Percentiles rank a stretch among this genome's conserved stretches.
Evolutionary conservation across 1,140 invertebrate genomes (phyloP).

Genomic region (Ephestia elutella): DNA sequence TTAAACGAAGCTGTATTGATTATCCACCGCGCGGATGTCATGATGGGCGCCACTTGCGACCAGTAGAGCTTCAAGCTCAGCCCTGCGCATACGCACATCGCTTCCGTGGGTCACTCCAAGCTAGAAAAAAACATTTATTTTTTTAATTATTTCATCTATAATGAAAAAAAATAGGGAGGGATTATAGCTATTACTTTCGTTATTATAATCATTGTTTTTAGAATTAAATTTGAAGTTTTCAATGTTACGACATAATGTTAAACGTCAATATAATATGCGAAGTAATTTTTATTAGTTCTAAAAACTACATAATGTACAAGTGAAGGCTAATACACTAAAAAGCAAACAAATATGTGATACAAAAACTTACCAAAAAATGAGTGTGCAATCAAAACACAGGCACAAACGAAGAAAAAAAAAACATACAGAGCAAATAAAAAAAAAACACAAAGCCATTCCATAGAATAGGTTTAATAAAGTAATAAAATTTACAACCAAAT

Average conservation of each 20-base stretch:
- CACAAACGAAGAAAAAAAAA: slow-evolving; percentile 39
- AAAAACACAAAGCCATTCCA: slow-evolving; percentile 61
- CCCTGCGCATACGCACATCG: slow-evolving; percentile 63
- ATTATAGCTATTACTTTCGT: neutral
- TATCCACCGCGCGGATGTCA: slow-evolving; percentile 76
- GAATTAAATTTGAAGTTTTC: neutral
- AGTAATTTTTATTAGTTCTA: slow-evolving; percentile 11
- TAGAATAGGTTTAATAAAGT: slow-evolving; percentile 61
- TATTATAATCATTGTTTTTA: too few species aligned
- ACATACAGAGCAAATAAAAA: slow-evolving; percentile 45
- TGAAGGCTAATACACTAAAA: slow-evolving; percentile 8
- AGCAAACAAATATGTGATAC: slow-evolving; percentile 22
- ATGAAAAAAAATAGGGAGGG: neutral
- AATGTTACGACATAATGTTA: neutral
- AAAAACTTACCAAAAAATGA: slow-evolving; percentile 38
- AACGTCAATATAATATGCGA: slow-evolving; percentile 13
- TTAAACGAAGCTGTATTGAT: slow-evolving; percentile 80
- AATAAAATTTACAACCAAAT: slow-evolving; percentile 70
- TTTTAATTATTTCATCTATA: slow-evolving; percentile 8
- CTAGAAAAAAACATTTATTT: slow-evolving; percentile 29
- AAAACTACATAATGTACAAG: neutral
- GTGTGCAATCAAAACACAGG: slow-evolving; percentile 44
- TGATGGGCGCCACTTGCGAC: slow-evolving; percentile 44
- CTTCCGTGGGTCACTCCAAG: slow-evolving; percentile 62
- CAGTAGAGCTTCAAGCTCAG: slow-evolving; percentile 63